Conservation (phyloP, 92 coral and sea anemone genomes). For the Epizoanthus fatuus region DNA sequence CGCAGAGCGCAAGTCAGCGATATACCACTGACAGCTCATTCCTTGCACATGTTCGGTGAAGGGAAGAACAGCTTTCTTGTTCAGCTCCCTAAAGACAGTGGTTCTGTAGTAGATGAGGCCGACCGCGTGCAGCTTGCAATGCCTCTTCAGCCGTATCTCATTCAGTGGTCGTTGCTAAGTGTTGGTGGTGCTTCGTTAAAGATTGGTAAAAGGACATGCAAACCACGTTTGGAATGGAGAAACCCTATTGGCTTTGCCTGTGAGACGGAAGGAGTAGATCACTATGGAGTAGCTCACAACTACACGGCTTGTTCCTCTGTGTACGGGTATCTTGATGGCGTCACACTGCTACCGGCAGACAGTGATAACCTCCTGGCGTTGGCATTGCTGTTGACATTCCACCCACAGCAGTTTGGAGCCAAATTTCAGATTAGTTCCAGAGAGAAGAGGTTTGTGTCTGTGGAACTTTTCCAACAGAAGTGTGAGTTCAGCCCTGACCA, state of each 20-base stretch:
- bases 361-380: constrained; percentile 33
- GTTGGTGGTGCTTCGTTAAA: constrained; percentile 33
- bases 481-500: constrained; percentile 19
- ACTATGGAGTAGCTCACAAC: constrained; percentile 17
- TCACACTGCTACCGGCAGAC: constrained; percentile 31
- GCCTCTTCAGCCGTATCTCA: constrained; percentile 43
- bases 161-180: constrained; percentile 30
- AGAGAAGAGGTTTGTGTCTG: constrained; percentile 18
- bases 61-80: constrained; percentile 15
- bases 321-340: constrained; percentile 24
- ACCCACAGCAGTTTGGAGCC: constrained; percentile 42
- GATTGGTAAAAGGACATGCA: not conserved
- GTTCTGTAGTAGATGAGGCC: not conserved
- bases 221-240: constrained; percentile 18
- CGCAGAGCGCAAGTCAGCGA: not conserved
- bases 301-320: not conserved
- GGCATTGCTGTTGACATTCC: constrained; percentile 31
- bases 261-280: constrained; percentile 5
- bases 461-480: constrained; percentile 19
- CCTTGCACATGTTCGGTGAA: constrained; percentile 43
- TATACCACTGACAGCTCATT: constrained; percentile 36
- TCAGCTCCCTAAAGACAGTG: constrained; percentile 11
- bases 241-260: constrained; percentile 49
- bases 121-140: not conserved
- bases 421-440: constrained; percentile 7